Conservation (phyloP, 2,888 invertebrate genomes). For the Galerucella calmariensis region DNA sequence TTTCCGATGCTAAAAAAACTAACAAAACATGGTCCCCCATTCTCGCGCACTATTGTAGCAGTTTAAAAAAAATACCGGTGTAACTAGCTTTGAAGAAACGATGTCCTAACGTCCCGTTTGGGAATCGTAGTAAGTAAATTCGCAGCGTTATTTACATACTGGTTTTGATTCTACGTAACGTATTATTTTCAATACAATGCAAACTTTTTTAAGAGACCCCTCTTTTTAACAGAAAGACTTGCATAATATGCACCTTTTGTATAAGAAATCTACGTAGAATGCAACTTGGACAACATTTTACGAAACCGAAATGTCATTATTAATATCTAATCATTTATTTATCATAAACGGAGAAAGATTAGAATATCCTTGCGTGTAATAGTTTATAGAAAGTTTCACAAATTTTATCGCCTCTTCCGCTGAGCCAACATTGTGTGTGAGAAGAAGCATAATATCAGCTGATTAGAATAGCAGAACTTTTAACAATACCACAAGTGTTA, state of each 20-base stretch:
- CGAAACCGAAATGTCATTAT: background rate
- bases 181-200: slow-evolving; percentile 45
- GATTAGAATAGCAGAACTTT: slow-evolving; percentile 1
- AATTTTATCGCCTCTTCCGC: slow-evolving; percentile 4
- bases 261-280: background rate
- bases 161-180: slow-evolving; percentile 41
- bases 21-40: slow-evolving; percentile 28
- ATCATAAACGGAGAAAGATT: background rate
- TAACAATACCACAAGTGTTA: background rate
- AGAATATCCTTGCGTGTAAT: slow-evolving; percentile 1
- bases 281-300: background rate
- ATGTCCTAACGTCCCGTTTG: slow-evolving; percentile 50
- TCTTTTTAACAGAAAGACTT: slow-evolving; percentile 20
- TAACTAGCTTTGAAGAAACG: slow-evolving; percentile 50
- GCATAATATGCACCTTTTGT: slow-evolving; percentile 1
- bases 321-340: slow-evolving; percentile 1
- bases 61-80: slow-evolving; percentile 46
- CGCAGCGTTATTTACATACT: slow-evolving; percentile 47
- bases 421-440: background rate
- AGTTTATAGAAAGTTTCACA: background rate
- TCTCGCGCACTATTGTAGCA: slow-evolving; percentile 1
- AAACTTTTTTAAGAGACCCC: slow-evolving; percentile 42
- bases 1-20: slow-evolving; percentile 35
- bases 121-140: slow-evolving; percentile 44
- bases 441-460: slow-evolving; percentile 1